Conservation (phyloP, 2,888 invertebrate genomes). For the Drosophila aldrichi region DNA sequence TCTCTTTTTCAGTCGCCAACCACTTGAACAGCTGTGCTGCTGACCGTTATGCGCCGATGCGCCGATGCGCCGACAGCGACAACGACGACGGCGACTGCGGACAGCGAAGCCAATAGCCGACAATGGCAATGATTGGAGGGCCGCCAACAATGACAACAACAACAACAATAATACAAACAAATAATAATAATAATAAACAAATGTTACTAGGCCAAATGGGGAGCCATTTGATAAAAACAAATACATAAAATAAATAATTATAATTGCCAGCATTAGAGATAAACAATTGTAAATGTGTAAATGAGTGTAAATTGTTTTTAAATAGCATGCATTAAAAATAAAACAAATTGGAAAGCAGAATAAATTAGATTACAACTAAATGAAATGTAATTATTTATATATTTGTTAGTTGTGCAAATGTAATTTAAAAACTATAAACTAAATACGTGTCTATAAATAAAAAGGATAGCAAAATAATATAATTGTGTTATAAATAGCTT, state of each 20-base stretch:
- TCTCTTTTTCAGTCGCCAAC: conserved; percentile 3
- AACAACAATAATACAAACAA: conserved; percentile 19
- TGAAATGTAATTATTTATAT: conserved; percentile 13
- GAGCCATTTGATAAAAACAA: conserved; percentile 22
- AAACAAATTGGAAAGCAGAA: conserved; percentile 15
- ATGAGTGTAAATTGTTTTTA: conserved; percentile 23
- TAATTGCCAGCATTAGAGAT: conserved; percentile 15
- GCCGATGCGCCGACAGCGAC: conserved; percentile 5
- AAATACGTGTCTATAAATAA: conserved; percentile 48
- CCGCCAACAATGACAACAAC: conserved; percentile 27
- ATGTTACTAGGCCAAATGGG: conserved; percentile 44
- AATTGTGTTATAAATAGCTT: conserved; percentile 70
- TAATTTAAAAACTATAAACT: conserved; percentile 21
- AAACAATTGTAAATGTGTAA: conserved; percentile 23
- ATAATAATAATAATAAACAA: conserved; percentile 7
- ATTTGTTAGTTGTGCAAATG: conserved; percentile 1
- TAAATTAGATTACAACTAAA: conserved; percentile 30
- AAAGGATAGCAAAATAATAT: conserved; percentile 30
- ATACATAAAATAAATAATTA: conserved; percentile 6
- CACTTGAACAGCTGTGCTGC: conserved; percentile 46
- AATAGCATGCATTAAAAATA: conserved; percentile 54
- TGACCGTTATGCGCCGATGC: conserved; percentile 61
- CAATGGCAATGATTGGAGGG: conserved; percentile 59
- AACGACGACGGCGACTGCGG: conserved; percentile 12
- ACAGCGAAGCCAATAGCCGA: conserved; percentile 42